Evolutionary conservation across 2,888 invertebrate genomes (phyloP).

Genomic region (Tanypteryx hageni): DNA sequence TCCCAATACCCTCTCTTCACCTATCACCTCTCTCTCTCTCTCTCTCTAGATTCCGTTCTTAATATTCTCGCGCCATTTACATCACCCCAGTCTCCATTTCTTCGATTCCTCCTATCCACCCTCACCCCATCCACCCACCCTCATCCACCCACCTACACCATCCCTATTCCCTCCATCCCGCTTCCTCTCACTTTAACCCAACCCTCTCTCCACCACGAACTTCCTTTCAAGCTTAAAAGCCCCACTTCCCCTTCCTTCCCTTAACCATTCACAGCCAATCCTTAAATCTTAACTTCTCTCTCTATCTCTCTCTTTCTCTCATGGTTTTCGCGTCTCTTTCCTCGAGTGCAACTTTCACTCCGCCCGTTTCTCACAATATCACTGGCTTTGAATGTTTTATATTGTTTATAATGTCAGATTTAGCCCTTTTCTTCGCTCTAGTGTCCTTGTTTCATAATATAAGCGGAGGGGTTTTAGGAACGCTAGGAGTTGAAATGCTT

Average conservation of each 20-base stretch:
- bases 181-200: conserved; percentile 15
- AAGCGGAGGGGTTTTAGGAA: background rate
- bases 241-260: conserved; percentile 36
- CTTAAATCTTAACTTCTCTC: background rate
- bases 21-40: background rate
- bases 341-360: conserved; percentile 1
- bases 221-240: conserved; percentile 58
- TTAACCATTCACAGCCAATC: conserved; percentile 1
- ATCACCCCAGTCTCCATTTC: background rate
- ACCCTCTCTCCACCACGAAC: background rate
- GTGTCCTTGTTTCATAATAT: background rate
- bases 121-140: background rate
- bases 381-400: background rate
- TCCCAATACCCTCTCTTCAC: background rate
- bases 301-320: background rate
- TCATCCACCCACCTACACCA: background rate
- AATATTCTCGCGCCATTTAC: background rate
- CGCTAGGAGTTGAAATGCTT: background rate
- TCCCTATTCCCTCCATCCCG: background rate
- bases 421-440: background rate
- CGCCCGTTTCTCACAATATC: background rate
- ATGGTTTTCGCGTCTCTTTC: background rate
- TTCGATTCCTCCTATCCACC: background rate
- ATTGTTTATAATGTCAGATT: background rate
- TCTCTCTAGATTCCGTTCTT: background rate